A percentile compares a stretch with the other conserved stretches of the same genome.
phyloP scores from a whole-genome alignment of 2,888 invertebrate genomes.

The Microctonus hyperodae region DNA sequence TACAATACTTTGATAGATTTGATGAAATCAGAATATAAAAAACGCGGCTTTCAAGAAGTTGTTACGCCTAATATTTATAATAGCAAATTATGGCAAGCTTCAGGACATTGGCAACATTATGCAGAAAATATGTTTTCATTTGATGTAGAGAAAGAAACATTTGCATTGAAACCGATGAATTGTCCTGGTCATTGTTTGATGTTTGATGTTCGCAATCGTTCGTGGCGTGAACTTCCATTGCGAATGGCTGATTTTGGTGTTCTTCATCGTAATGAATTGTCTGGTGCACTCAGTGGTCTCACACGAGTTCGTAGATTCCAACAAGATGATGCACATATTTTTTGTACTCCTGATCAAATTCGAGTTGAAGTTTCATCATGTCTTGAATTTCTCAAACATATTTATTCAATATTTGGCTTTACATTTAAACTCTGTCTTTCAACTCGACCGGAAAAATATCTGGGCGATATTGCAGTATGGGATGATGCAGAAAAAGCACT shows the following conservation, averaged over 20 bases:
- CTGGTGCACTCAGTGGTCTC: conserved; percentile 94
- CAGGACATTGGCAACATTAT: conserved; percentile 99
- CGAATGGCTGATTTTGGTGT: conserved; percentile 98
- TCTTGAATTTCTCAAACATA: conserved; percentile 86
- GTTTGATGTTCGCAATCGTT: conserved; percentile 69
- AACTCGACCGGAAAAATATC: conserved; percentile 92
- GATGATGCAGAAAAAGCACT: conserved; percentile 90
- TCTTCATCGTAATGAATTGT: conserved; percentile 93
- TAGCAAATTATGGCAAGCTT: conserved; percentile 94
- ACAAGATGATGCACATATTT: conserved; percentile 99
- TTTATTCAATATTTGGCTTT: conserved; percentile 94
- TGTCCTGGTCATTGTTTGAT: conserved; percentile 93
- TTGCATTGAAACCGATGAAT: conserved; percentile 99
- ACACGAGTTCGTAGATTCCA: conserved; percentile 96
- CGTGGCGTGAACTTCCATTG: conserved; percentile 95
- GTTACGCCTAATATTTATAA: conserved; percentile 97
- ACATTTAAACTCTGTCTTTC: conserved; percentile 91
- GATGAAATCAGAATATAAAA: conserved; percentile 85
- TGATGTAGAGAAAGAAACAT: conserved; percentile 95
- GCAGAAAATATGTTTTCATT: conserved; percentile 96
- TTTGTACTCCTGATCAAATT: conserved; percentile 91
- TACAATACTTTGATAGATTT: conserved; percentile 93
- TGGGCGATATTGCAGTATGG: conserved; percentile 91
- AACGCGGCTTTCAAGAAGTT: conserved; percentile 94
- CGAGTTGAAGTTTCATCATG: conserved; percentile 81